Conservation (phyloP, 1,140 invertebrate genomes). For the Oreohelix idahoensis region DNA sequence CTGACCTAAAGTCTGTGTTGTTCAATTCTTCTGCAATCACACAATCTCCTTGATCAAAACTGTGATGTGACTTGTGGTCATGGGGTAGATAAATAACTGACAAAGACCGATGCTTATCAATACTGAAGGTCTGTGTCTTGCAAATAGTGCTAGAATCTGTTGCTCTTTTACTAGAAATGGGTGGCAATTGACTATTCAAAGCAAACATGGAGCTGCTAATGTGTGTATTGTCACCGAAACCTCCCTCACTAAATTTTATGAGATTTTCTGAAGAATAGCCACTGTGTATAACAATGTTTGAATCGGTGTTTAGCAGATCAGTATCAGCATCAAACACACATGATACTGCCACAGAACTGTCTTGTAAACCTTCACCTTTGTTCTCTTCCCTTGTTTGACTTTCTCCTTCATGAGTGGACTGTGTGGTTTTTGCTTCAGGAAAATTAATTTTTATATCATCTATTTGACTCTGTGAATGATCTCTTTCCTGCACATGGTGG, state of each 20-base stretch:
- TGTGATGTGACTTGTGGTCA: background rate
- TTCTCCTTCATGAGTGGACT: background rate
- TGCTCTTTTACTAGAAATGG: constrained; percentile 9
- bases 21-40: background rate
- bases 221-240: background rate
- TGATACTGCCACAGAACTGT: background rate
- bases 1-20: background rate
- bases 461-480: constrained; percentile 47
- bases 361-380: background rate
- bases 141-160: background rate
- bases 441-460: constrained; percentile 58
- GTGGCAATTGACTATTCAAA: background rate
- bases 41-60: background rate
- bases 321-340: background rate
- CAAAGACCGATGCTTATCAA: background rate
- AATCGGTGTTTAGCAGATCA: background rate
- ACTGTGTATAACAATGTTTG: background rate
- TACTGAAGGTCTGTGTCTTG: background rate
- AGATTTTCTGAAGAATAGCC: background rate
- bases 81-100: background rate
- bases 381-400: background rate
- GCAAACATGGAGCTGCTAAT: background rate
- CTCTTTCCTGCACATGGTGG: constrained; percentile 69
- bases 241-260: background rate
- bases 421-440: constrained; percentile 33